Conservation (phyloP, 2,797 vertebrate species). For the Cossypha heuglini region DNA sequence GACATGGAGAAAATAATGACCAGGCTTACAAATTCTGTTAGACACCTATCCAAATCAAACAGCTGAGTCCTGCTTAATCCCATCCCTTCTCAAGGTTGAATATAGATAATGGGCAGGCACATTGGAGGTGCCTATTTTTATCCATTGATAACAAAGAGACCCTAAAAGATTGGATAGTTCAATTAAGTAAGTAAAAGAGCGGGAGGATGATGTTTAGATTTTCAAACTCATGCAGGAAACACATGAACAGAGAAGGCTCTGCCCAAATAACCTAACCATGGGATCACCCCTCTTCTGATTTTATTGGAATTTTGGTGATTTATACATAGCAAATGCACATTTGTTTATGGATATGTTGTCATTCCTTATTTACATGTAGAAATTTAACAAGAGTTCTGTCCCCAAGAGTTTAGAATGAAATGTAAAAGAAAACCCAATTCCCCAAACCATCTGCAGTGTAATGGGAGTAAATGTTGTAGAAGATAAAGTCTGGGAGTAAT, state of each 20-base stretch:
- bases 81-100: neutral
- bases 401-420: neutral
- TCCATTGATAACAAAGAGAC: neutral
- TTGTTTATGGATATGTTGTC: neutral
- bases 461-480: neutral
- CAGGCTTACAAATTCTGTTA: neutral
- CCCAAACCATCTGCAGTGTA: neutral
- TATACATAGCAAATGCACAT: neutral
- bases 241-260: neutral
- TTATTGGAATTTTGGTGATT: neutral
- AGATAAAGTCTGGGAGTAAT: neutral
- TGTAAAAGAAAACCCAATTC: neutral
- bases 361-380: neutral
- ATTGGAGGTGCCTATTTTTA: neutral
- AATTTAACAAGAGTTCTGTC: neutral
- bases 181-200: neutral
- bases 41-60: neutral
- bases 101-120: neutral
- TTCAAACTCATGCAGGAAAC: neutral
- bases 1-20: neutral
- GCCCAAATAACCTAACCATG: neutral
- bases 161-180: neutral
- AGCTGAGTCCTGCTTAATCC: neutral
- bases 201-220: neutral
- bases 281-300: neutral